Percentiles rank a stretch among this genome's conserved stretches.
Conservation (phyloP, 2,888 invertebrate genomes). For the Aphodius granarius region DNA sequence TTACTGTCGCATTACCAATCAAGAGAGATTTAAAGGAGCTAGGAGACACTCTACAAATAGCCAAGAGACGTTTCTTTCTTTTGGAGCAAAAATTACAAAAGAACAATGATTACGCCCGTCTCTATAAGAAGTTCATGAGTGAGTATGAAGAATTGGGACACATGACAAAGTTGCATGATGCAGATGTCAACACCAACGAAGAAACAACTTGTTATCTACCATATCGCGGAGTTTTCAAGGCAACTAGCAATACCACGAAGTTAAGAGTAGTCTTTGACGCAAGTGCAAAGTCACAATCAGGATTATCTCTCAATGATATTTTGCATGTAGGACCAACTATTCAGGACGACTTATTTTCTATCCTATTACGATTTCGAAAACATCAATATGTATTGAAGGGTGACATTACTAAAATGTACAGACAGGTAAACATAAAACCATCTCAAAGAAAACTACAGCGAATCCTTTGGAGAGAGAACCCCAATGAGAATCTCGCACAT, state of each 20-base stretch:
- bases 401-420: constrained; percentile 28
- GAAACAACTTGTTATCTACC: constrained; percentile 10
- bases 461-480: constrained; percentile 34
- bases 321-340: constrained; percentile 14
- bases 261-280: constrained; percentile 15
- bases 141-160: constrained; percentile 33
- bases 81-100: constrained; percentile 32
- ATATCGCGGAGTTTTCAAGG: constrained; percentile 15
- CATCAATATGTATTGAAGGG: neutral
- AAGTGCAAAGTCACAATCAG: constrained; percentile 6
- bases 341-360: constrained; percentile 15
- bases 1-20: constrained; percentile 30
- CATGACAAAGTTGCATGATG: constrained; percentile 26
- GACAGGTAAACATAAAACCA: constrained; percentile 35
- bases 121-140: constrained; percentile 33
- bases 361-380: constrained; percentile 14
- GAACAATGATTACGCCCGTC: constrained; percentile 14
- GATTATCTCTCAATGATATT: constrained; percentile 17
- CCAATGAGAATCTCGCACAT: constrained; percentile 21
- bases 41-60: constrained; percentile 30
- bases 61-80: constrained; percentile 29
- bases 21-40: constrained; percentile 20
- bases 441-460: constrained; percentile 32
- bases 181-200: neutral
- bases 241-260: neutral